Evolutionary conservation across 2,797 vertebrate species (phyloP).

Genomic region (Sphenopsis melanotis): DNA sequence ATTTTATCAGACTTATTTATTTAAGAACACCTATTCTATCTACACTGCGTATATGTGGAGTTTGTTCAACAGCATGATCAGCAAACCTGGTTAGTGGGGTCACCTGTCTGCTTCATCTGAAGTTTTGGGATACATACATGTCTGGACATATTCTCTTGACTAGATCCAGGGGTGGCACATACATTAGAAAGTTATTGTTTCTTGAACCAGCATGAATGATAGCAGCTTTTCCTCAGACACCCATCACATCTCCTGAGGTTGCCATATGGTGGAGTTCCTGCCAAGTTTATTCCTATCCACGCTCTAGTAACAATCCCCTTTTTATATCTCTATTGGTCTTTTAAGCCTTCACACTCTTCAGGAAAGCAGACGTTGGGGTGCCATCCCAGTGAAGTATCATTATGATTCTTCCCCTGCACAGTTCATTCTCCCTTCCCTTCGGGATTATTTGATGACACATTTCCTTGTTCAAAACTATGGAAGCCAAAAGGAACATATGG

Average conservation of each 20-base stretch:
- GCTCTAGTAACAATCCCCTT: neutral
- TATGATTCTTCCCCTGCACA: neutral
- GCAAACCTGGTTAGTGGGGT: neutral
- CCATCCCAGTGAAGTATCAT: neutral
- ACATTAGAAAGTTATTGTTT: neutral
- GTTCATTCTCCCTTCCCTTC: neutral
- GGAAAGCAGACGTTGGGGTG: conserved; percentile 15
- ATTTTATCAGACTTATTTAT: neutral
- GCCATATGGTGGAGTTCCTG: conserved; percentile 16
- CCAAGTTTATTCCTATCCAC: conserved; percentile 19
- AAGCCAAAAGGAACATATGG: conserved; percentile 59
- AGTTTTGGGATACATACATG: neutral
- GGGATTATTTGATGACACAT: conserved; percentile 53
- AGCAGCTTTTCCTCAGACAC: neutral
- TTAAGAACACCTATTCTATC: rapidly evolving
- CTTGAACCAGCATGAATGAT: neutral
- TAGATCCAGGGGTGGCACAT: neutral
- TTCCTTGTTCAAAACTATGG: conserved; percentile 43
- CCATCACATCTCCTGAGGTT: neutral
- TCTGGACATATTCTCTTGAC: neutral
- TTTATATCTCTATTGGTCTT: conserved; percentile 9
- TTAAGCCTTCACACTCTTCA: conserved; percentile 11
- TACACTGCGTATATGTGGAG: neutral
- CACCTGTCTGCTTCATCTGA: neutral
- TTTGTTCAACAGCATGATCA: neutral